Evolutionary conservation across 2,797 vertebrate genomes (phyloP), one percentile per base, ranked within the genome.

Genomic region (Macropodus opercularis): DNA sequence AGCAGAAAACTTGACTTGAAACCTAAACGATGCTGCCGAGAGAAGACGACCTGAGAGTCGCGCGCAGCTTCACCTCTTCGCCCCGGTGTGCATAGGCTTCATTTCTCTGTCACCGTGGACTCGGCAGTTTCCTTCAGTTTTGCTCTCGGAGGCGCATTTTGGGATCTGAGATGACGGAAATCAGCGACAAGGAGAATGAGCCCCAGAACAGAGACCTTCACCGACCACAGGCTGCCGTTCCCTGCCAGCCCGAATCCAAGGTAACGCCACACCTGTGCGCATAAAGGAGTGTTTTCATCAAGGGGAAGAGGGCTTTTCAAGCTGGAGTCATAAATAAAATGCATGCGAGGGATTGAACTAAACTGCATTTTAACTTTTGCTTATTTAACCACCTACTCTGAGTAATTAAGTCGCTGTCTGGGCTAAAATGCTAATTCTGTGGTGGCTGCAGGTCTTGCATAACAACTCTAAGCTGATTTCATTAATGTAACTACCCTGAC

Each of bases 111-210:
- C 51, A 13, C 38, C 31, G 49, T 73, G 81, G 80, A 83, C 69
- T 57, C 41, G 31, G 18, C 26, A 38, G 0, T 63, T 63, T 35
- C n/a, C 29, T 2, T n/a, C 31, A 61, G 29, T 44, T 19, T 55
- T 43, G 40, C 34, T 11, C 23, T 10, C 15, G 29, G 51, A 56
- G 58, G 53, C 64, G 13, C 6, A 1, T 59, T 67, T 57, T 29
- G 5, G 15, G n/a, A 52, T 7, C 19, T 18, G 50, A 77, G 60
- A 95, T 96, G 95, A 96, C 94, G 40, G 95, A 96, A 84, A 95
- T 93, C 72, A 94, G 84, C 66, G 94, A 95, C 70, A 96, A 94
- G 77, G 95, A 96, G 77, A 94, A 91, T 22, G 94, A 94, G 11
- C 92, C 92, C 7, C 93, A 93, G 56, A 89, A 89, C 79, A 78